Conservation (phyloP, 2,888 invertebrate species). For the Diadegma fenestrale region DNA sequence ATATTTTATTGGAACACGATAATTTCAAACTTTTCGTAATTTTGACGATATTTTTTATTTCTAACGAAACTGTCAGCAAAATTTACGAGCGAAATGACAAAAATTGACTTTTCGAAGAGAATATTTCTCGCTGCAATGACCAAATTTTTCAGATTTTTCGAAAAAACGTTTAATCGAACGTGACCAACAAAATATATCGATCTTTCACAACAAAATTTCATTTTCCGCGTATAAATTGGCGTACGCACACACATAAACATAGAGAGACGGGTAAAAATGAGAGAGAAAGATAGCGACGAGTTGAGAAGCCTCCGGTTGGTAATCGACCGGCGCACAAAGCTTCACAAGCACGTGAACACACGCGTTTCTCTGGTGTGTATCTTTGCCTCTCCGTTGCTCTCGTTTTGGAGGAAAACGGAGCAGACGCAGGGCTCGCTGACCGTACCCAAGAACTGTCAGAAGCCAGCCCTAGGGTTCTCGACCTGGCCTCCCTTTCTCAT, state of each 20-base stretch:
- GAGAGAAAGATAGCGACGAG: slow-evolving; percentile 12
- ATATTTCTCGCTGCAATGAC: too few species aligned
- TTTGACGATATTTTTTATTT: too few species aligned
- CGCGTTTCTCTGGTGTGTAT: slow-evolving; percentile 39
- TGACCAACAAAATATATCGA: too few species aligned
- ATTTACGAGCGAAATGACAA: too few species aligned
- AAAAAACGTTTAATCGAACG: too few species aligned
- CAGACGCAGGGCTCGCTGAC: slow-evolving; percentile 54
- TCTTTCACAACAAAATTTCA: too few species aligned
- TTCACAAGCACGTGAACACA: slow-evolving; percentile 68
- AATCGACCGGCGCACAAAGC: slow-evolving; percentile 72
- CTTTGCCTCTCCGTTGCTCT: slow-evolving; percentile 29
- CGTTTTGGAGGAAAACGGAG: slow-evolving; percentile 45
- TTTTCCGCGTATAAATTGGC: too few species aligned
- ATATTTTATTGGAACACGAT: too few species aligned
- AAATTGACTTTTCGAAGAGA: too few species aligned
- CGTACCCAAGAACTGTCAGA: slow-evolving; percentile 64
- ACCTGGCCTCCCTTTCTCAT: slow-evolving; percentile 63
- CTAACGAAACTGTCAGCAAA: too few species aligned
- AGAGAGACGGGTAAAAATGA: slow-evolving; percentile 25
- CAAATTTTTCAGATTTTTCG: too few species aligned
- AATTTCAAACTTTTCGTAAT: too few species aligned
- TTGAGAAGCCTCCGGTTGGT: slow-evolving; percentile 61
- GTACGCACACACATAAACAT: background rate
- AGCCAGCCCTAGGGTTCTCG: slow-evolving; percentile 63